Base-by-base conservation (phyloP, 1,140 invertebrate species). In the Heliconius hermathena region DNA sequence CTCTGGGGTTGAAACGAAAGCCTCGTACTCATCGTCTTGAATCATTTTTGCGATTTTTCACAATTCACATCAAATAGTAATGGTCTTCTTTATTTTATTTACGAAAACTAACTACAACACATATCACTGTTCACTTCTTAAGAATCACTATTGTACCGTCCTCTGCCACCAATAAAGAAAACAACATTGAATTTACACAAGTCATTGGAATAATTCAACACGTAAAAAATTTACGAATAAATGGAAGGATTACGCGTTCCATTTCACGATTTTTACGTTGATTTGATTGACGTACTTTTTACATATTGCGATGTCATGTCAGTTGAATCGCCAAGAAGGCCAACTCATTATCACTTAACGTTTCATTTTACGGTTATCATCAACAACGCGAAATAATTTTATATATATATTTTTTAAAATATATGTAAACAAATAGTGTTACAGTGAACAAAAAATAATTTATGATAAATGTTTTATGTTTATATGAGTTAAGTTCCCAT, bases 121-220 rank as follows among this genome's bases (percentile, higher is more conserved):
- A 77, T 74, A 49, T 72, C 72, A 80, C 57, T 70, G 36, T 70
- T 80, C 82, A 85, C 82, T 84, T 73, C 83, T 79, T 13, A 60
- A 81, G 72, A 82, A 79, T 66, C 74, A 82, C 74, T 84, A 73
- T 77, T 74, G 79, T 75, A 73, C 57, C 70, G 75, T 88, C 85
- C 85, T 85, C 38, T 46, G 73, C 87, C 85, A 87, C 85, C 80
- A 83, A 84, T 81, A 87, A 86, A 89, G 80, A 87, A 89, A 84
- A 89, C 81, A 88, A 88, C 83, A 90, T 88, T 91, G 85, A 93
- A 92, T 89, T 93, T 93, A 86, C 85, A 93, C 92, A 91, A 93
- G 90, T 93, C 91, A 93, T 92, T 81, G 84, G 85, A 80, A 83
- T 84, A 83, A 78, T 84, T 81, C 78, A 78, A 71, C 57, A 78